phyloP scores from a whole-genome alignment of 2,113 vertebrate genomes.

The Balaeniceps rex region DNA sequence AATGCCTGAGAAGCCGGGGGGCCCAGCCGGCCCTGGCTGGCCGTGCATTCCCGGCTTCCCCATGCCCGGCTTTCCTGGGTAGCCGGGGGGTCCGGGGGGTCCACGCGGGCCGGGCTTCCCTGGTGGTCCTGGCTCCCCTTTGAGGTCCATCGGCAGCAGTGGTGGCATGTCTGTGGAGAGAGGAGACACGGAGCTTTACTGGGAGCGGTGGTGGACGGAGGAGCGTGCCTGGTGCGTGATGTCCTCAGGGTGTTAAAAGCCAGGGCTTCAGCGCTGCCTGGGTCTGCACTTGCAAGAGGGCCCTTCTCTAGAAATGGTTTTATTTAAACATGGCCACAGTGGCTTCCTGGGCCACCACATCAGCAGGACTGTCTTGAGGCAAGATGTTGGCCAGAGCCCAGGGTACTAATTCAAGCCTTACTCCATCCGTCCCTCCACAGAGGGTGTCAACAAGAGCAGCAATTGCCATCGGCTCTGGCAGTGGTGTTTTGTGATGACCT shows the following conservation, averaged over 20 bases:
- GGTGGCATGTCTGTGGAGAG: constrained; percentile 87
- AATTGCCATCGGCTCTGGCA: background rate
- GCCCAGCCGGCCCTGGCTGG: constrained; percentile 87
- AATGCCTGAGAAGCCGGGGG: constrained; percentile 88
- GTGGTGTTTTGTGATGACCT: background rate
- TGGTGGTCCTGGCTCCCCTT: constrained; percentile 92
- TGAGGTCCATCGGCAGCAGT: constrained; percentile 84
- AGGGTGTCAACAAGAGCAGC: background rate
- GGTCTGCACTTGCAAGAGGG: background rate
- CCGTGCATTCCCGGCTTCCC: constrained; percentile 94
- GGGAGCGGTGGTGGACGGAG: accelerated
- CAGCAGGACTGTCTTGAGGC: background rate
- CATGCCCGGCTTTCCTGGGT: constrained; percentile 90
- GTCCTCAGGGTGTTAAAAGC: background rate
- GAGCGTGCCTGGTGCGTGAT: accelerated
- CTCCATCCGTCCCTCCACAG: background rate
- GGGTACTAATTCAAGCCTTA: background rate
- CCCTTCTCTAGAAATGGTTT: background rate
- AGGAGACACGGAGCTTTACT: constrained; percentile 5
- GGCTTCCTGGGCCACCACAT: background rate
- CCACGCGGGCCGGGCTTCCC: constrained; percentile 93
- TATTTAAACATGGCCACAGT: background rate
- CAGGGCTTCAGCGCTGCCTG: accelerated
- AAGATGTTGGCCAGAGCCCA: background rate
- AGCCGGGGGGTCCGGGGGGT: constrained; percentile 85